Evolutionary conservation across 2,888 invertebrate genomes (phyloP).

Genomic region (Melitaea athalia): DNA sequence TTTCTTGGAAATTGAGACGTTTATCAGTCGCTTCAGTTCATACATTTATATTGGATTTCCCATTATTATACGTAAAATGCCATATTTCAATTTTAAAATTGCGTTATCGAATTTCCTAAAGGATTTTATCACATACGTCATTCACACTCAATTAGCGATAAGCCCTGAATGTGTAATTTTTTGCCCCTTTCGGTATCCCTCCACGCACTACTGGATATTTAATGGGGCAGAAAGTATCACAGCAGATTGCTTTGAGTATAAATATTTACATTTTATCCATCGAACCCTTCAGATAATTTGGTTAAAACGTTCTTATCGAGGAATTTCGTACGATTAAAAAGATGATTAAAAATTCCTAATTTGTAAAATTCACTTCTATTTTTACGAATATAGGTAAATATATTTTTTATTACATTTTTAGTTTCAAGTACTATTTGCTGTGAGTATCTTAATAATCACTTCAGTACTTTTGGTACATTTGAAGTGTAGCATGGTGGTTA

Average conservation of each 20-base stretch:
- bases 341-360: too few species aligned
- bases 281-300: background rate
- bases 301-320: background rate
- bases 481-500: too few species aligned
- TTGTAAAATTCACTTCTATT: too few species aligned
- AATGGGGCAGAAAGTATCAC: constrained; percentile 9
- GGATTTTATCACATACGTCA: background rate
- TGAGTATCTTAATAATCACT: too few species aligned
- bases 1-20: too few species aligned
- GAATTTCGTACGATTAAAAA: background rate
- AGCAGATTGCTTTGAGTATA: constrained; percentile 1
- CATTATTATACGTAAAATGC: too few species aligned
- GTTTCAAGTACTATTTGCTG: too few species aligned
- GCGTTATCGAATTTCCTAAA: background rate
- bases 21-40: too few species aligned
- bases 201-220: constrained; percentile 11
- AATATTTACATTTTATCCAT: background rate
- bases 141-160: constrained; percentile 12
- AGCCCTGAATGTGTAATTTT: constrained; percentile 5
- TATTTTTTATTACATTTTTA: too few species aligned
- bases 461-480: too few species aligned
- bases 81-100: background rate
- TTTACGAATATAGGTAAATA: too few species aligned
- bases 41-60: too few species aligned
- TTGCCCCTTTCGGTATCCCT: background rate